Evolutionary conservation across 2,797 vertebrate genomes (phyloP).

Genomic region (Neosalanx taihuensis): DNA sequence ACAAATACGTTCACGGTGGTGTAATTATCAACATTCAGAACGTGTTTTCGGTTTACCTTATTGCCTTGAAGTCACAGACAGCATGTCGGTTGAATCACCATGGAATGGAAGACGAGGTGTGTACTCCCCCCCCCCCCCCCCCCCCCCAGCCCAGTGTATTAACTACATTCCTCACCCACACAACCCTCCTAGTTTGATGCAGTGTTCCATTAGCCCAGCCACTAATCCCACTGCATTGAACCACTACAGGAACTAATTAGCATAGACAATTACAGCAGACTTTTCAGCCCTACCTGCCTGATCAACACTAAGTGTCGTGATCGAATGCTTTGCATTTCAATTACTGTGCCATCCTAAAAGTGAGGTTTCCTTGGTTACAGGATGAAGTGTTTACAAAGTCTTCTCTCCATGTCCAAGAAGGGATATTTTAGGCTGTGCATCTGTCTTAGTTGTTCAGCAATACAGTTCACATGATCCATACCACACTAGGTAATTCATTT

Average conservation of each 20-base stretch:
- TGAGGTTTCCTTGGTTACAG: not conserved
- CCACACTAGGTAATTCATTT: no score
- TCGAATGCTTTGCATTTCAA: not conserved
- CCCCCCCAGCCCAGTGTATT: not conserved
- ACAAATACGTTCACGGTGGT: no score
- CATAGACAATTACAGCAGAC: constrained; percentile 41
- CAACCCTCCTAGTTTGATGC: not conserved
- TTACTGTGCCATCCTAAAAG: not conserved
- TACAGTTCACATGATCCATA: no score
- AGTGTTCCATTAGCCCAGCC: constrained; percentile 46
- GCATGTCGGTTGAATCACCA: not conserved
- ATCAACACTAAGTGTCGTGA: constrained; percentile 65
- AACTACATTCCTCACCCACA: not conserved
- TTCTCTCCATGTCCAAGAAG: no score
- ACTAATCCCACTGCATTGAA: constrained; percentile 52
- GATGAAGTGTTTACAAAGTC: not conserved
- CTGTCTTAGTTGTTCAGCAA: no score
- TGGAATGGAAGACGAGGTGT: not conserved
- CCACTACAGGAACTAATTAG: constrained; percentile 65
- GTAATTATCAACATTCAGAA: not conserved
- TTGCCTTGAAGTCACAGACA: not conserved
- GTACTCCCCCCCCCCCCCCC: no score
- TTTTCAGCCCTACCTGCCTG: constrained; percentile 61
- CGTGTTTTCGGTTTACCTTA: not conserved
- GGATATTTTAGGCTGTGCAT: no score